A percentile compares a stretch with the other conserved stretches of the same genome.
Evolutionary conservation across 2,113 vertebrate genomes (phyloP).

Genomic region (Scytalopus superciliaris): DNA sequence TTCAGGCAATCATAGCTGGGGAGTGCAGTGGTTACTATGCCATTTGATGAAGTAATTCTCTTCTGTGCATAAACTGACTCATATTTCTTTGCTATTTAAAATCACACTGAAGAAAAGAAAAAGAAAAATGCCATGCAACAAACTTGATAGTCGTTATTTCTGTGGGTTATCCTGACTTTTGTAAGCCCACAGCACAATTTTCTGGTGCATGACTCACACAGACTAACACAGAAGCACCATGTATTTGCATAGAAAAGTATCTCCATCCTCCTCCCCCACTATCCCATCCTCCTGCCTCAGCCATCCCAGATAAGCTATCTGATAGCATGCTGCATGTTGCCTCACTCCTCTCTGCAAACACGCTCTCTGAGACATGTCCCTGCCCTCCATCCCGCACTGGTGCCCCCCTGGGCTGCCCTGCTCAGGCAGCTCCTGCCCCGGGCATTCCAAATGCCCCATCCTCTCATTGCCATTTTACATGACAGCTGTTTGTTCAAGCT

Average conservation of each 20-base stretch:
- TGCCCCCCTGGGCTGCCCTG: not conserved
- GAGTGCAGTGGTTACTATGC: not conserved
- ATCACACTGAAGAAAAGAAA: not conserved
- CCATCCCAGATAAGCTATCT: not conserved
- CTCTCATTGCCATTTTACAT: not conserved
- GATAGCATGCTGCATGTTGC: rapidly evolving
- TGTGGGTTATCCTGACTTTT: not conserved
- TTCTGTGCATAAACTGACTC: slow-evolving; percentile 11
- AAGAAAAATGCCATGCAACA: not conserved
- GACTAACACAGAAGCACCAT: not conserved
- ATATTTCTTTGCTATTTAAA: slow-evolving; percentile 35
- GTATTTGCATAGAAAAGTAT: not conserved
- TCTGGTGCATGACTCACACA: not conserved
- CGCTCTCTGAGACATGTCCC: not conserved
- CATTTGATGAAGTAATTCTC: not conserved
- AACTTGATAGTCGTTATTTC: not conserved
- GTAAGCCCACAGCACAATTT: not conserved
- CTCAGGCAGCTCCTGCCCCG: not conserved
- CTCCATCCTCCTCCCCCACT: not conserved
- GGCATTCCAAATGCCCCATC: not conserved
- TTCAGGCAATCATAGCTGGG: not conserved
- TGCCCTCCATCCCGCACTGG: not conserved
- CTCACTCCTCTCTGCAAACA: not conserved
- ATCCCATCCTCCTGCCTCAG: not conserved
- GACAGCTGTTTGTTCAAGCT: not conserved